Conservation (phyloP, 1,140 invertebrate species). For the Whitmania pigra region DNA sequence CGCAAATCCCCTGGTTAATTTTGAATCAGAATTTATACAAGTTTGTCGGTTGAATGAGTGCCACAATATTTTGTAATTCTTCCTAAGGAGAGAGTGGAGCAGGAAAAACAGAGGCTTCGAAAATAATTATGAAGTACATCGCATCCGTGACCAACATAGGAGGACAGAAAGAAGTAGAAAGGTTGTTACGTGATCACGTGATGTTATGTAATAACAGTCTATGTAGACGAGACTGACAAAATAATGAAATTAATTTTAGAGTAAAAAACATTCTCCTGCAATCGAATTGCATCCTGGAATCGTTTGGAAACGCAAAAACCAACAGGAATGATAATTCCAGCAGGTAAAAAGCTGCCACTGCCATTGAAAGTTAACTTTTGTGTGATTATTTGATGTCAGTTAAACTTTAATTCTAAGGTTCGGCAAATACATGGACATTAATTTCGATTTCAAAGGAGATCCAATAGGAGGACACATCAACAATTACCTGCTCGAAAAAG, state of each 20-base stretch:
- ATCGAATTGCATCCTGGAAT: constrained; percentile 86
- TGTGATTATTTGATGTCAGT: neutral
- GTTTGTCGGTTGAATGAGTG: neutral
- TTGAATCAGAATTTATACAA: neutral
- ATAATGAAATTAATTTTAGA: constrained; percentile 46
- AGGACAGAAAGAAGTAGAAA: constrained; percentile 83
- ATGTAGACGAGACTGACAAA: constrained; percentile 2
- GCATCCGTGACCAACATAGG: constrained; percentile 86
- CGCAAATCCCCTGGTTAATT: neutral
- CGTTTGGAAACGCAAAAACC: constrained; percentile 95
- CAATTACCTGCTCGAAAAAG: constrained; percentile 89
- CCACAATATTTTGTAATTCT: constrained; percentile 5
- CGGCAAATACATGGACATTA: constrained; percentile 98
- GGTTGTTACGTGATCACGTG: constrained; percentile 46
- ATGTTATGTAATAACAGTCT: neutral
- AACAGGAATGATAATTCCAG: constrained; percentile 94
- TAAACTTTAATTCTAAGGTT: constrained; percentile 45
- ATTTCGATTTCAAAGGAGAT: constrained; percentile 96
- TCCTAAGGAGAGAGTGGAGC: constrained; percentile 74
- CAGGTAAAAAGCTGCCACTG: constrained; percentile 38
- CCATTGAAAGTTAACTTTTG: neutral
- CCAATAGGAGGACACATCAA: constrained; percentile 88
- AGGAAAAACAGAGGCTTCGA: constrained; percentile 93
- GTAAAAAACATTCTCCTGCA: constrained; percentile 93
- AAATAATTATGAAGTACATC: constrained; percentile 98